A percentile compares a stretch with the other conserved stretches of the same genome.
Evolutionary conservation across 2,888 invertebrate species (phyloP).

Genomic region (Drosophila nigricruria): DNA sequence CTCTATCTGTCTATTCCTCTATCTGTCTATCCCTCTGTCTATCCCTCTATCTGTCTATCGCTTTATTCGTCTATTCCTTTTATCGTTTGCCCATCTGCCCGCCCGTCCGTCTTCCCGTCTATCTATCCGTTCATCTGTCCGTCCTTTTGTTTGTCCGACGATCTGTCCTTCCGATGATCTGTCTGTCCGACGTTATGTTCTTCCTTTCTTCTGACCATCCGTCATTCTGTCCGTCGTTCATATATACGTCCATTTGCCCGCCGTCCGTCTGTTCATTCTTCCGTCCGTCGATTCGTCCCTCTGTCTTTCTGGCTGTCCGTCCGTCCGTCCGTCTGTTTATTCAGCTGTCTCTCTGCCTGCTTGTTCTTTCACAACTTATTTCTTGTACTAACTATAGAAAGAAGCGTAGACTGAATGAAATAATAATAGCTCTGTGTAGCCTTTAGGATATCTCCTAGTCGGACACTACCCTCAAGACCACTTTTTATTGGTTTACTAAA

Average conservation of each 20-base stretch:
- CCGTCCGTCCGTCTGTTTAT: neutral
- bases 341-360: too few relatives aligned
- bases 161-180: neutral
- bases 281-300: neutral
- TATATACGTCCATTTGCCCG: neutral
- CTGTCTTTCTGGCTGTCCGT: neutral
- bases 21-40: neutral
- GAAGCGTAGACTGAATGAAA: too few relatives aligned
- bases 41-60: neutral
- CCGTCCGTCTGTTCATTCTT: neutral
- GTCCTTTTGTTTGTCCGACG: neutral
- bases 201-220: neutral
- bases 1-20: neutral
- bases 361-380: neutral
- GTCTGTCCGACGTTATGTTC: neutral
- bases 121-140: neutral
- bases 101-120: neutral
- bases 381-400: neutral
- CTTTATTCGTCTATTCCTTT: neutral
- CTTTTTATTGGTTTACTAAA: neutral
- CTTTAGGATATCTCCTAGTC: neutral
- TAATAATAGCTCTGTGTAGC: neutral
- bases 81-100: too few relatives aligned
- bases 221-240: neutral
- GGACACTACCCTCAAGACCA: too few relatives aligned